Evolutionary conservation across 2,888 invertebrate species (phyloP).

Genomic region (Epistrophella euchroma): DNA sequence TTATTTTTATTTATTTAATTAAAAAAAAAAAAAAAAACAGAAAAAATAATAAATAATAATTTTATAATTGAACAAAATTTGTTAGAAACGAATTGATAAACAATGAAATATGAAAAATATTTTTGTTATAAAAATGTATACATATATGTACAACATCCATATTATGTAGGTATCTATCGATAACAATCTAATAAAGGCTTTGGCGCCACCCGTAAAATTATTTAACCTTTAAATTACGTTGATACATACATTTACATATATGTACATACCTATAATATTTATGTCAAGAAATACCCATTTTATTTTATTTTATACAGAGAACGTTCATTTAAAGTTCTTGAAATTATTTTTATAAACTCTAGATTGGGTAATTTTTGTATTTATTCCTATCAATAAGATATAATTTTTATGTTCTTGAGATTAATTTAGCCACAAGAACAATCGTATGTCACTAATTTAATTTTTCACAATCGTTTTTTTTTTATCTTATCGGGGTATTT

Average conservation of each 20-base stretch:
- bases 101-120: neutral
- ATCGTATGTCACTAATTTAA: neutral
- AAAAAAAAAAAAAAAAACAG: neutral
- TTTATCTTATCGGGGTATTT: slow-evolving; percentile 16
- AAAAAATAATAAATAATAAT: neutral
- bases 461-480: neutral
- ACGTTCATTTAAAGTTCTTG: neutral
- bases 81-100: slow-evolving; percentile 11
- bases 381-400: slow-evolving; percentile 1
- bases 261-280: neutral
- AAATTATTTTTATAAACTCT: neutral
- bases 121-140: neutral
- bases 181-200: slow-evolving; percentile 19
- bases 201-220: neutral
- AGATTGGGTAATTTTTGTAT: neutral
- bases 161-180: neutral
- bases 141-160: no score
- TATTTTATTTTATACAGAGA: neutral
- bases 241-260: no score
- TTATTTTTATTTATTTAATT: no score
- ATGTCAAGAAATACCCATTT: neutral
- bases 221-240: slow-evolving; percentile 1
- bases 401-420: neutral
- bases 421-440: neutral
- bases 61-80: neutral